Evolutionary conservation across 2,888 invertebrate genomes (phyloP).

Genomic region (Drepana falcataria): DNA sequence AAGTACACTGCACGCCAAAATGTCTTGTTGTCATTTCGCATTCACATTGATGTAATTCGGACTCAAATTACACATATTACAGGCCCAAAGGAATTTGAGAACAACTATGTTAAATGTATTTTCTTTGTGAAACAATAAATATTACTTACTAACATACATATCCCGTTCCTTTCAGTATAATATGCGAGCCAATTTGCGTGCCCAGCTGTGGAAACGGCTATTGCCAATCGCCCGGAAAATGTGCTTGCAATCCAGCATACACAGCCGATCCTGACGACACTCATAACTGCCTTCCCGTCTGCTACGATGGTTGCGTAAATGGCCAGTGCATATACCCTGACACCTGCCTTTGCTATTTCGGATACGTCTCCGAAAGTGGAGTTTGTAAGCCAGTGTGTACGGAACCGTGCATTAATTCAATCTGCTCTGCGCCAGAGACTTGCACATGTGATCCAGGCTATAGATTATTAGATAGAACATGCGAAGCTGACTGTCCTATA

Average conservation of each 20-base stretch:
- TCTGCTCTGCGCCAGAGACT: conserved; percentile 28
- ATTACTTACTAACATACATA: not conserved
- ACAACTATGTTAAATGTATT: no score
- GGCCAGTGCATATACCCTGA: conserved; percentile 12
- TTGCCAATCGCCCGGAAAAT: conserved; percentile 25
- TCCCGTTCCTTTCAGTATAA: conserved; percentile 2
- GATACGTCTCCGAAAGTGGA: conserved; percentile 19
- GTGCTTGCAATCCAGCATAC: conserved; percentile 17
- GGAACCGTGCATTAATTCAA: conserved; percentile 58
- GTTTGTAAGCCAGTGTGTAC: conserved; percentile 40
- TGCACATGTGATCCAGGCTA: conserved; percentile 38
- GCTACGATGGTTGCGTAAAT: conserved; percentile 4
- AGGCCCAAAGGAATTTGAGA: no score
- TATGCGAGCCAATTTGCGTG: conserved; percentile 35
- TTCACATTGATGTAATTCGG: no score
- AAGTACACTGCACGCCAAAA: no score
- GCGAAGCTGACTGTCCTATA: conserved; percentile 30
- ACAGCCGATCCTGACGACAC: not conserved
- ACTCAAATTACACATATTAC: no score
- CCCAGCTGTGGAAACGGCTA: conserved; percentile 32
- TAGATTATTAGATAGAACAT: conserved; percentile 14
- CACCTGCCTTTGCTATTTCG: conserved; percentile 24
- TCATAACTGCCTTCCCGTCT: not conserved
- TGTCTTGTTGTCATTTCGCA: no score
- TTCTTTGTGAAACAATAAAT: no score